A percentile compares a stretch with the other conserved stretches of the same genome.
Evolutionary conservation across 2,888 invertebrate genomes (phyloP).

Genomic region (Camponotus fellah): DNA sequence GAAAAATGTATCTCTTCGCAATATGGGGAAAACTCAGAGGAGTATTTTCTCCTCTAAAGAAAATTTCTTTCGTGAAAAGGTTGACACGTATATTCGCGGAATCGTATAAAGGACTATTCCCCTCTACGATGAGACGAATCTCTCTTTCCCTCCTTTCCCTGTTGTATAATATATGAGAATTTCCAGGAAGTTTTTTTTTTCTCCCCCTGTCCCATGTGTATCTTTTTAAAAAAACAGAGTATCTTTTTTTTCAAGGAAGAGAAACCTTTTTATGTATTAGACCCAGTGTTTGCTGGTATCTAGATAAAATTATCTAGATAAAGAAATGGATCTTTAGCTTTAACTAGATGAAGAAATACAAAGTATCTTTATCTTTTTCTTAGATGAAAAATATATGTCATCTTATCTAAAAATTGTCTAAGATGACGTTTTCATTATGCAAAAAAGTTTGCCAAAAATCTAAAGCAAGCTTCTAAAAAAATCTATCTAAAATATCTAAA

Average conservation of each 20-base stretch:
- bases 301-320: too few relatives aligned
- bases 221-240: not conserved
- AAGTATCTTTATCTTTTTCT: too few relatives aligned
- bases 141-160: not conserved
- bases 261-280: not conserved
- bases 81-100: not conserved
- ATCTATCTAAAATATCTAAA: too few relatives aligned
- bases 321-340: too few relatives aligned
- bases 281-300: too few relatives aligned
- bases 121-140: not conserved
- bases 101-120: not conserved
- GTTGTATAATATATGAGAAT: not conserved
- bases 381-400: too few relatives aligned
- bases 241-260: not conserved
- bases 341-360: too few relatives aligned
- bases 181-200: not conserved
- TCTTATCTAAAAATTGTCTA: too few relatives aligned
- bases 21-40: not conserved
- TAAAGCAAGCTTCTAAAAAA: too few relatives aligned
- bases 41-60: slow-evolving; percentile 9
- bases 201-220: not conserved
- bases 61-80: slow-evolving; percentile 1
- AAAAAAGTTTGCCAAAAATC: too few relatives aligned
- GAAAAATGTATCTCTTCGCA: not conserved
- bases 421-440: too few relatives aligned